Evolutionary conservation across 1,140 invertebrate genomes (phyloP).

Genomic region (Tigriopus japonicus): DNA sequence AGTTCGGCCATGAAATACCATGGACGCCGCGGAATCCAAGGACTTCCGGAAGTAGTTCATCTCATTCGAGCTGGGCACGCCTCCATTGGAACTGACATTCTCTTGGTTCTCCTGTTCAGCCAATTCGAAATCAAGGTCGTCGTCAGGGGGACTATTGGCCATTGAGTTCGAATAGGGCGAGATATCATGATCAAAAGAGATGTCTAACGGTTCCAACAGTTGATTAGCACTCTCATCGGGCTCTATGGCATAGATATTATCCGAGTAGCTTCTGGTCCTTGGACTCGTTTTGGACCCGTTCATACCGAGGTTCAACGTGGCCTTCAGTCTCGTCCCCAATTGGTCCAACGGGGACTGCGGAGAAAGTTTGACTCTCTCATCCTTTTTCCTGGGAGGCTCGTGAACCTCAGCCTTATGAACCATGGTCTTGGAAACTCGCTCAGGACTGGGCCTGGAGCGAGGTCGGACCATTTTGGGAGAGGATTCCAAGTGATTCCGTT

Average conservation of each 20-base stretch:
- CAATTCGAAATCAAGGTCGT: neutral
- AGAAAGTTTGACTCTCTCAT: too few relatives aligned
- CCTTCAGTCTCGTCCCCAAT: too few relatives aligned
- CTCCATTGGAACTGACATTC: neutral
- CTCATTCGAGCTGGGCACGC: slow-evolving; percentile 43
- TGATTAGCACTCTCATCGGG: neutral
- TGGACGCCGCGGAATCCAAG: slow-evolving; percentile 20
- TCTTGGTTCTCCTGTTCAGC: neutral
- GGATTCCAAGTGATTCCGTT: neutral
- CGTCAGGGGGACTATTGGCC: neutral
- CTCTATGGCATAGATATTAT: neutral
- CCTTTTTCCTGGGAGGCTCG: too few relatives aligned
- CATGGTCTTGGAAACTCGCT: neutral
- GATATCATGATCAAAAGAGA: neutral
- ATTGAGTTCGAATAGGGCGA: too few relatives aligned
- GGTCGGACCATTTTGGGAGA: neutral
- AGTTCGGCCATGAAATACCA: slow-evolving; percentile 63
- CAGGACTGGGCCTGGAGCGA: too few relatives aligned
- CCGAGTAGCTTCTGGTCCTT: neutral
- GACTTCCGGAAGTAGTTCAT: slow-evolving; percentile 24
- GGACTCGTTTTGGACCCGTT: neutral
- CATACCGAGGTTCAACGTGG: too few relatives aligned
- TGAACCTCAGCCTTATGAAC: too few relatives aligned
- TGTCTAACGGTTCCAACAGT: neutral
- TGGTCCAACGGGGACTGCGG: too few relatives aligned